Conservation (phyloP, 2,113 vertebrate species). For the Triplophysa tibetana region DNA sequence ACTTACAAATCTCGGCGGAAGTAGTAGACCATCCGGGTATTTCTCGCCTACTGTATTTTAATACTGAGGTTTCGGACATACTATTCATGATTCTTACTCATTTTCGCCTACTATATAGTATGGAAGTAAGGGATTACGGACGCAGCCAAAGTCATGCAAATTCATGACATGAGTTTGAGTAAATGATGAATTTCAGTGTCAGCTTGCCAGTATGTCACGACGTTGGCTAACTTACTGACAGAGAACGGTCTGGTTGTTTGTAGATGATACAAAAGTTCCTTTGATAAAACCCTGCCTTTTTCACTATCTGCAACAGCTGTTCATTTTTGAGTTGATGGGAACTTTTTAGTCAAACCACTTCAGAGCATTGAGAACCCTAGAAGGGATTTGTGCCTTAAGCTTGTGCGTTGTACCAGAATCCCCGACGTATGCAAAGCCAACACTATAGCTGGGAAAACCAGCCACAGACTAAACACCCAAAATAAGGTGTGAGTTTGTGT, state of each 20-base stretch:
- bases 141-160: too few relatives aligned
- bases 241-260: constrained; percentile 5
- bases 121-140: too few relatives aligned
- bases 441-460: constrained; percentile 68
- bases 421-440: constrained; percentile 57
- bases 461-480: constrained; percentile 75
- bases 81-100: too few relatives aligned
- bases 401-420: constrained; percentile 33
- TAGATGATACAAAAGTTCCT: not conserved
- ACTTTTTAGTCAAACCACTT: constrained; percentile 56
- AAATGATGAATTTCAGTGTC: not conserved
- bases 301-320: constrained; percentile 1
- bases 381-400: constrained; percentile 42
- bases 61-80: too few relatives aligned
- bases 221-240: not conserved
- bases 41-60: too few relatives aligned
- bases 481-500: constrained; percentile 56
- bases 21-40: too few relatives aligned
- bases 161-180: too few relatives aligned
- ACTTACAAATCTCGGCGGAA: too few relatives aligned
- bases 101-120: too few relatives aligned
- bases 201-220: not conserved
- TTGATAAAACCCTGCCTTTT: constrained; percentile 10
- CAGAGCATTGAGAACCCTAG: constrained; percentile 18
- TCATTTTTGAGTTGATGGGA: constrained; percentile 54